A percentile compares a stretch with the other conserved stretches of the same genome.
Conservation (phyloP, 2,113 vertebrate species). For the Hemicordylus capensis region DNA sequence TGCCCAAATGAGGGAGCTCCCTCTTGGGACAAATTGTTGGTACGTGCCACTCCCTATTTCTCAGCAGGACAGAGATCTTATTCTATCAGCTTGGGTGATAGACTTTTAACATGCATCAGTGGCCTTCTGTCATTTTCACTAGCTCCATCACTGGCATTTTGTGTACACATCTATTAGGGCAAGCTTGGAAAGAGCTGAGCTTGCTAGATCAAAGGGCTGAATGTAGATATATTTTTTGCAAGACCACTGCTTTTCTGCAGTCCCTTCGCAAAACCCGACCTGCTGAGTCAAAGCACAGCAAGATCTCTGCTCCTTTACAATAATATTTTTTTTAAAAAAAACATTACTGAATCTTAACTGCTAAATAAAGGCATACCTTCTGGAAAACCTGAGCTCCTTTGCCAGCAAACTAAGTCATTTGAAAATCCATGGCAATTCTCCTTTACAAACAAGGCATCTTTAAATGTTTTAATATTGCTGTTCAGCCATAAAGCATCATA, state of each 20-base stretch:
- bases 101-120: background rate
- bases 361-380: background rate
- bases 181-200: background rate
- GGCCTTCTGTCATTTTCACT: background rate
- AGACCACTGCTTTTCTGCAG: background rate
- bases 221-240: background rate
- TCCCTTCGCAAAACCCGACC: background rate
- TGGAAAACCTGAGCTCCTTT: background rate
- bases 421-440: background rate
- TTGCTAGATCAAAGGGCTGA: background rate
- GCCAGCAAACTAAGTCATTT: background rate
- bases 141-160: background rate
- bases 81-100: background rate
- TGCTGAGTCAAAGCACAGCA: background rate
- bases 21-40: background rate
- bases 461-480: no score
- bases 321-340: background rate
- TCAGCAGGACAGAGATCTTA: background rate
- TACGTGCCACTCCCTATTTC: accelerated
- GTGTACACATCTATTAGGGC: background rate
- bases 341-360: no score
- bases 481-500: background rate
- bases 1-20: slow-evolving; percentile 32
- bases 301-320: background rate
- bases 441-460: no score